Conservation (phyloP, 2,888 invertebrate species). For the Incurvaria masculella region DNA sequence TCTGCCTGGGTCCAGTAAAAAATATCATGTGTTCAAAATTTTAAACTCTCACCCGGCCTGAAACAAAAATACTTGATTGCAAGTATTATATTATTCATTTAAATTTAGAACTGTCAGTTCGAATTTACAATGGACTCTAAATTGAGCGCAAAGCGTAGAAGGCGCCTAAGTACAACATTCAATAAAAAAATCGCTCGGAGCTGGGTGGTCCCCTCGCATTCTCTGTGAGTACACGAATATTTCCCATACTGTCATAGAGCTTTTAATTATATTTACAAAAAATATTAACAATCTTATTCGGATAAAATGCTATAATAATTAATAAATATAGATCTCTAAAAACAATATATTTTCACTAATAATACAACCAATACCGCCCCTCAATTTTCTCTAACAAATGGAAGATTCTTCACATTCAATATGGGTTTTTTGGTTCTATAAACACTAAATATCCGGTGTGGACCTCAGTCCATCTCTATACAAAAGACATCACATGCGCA, state of each 20-base stretch:
- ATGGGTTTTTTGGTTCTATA: not conserved
- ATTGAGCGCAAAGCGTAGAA: no score
- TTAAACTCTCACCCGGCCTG: no score
- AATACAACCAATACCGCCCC: not conserved
- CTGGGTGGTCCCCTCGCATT: not conserved
- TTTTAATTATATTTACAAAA: not conserved
- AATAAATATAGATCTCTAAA: not conserved
- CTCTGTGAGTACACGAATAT: not conserved
- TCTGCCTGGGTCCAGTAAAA: no score
- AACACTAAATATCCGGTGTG: no score
- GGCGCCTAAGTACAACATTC: not conserved
- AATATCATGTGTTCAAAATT: no score
- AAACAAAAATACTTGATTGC: no score
- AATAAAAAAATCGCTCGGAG: not conserved
- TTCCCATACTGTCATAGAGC: not conserved
- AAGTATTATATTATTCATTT: no score
- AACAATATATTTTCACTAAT: not conserved
- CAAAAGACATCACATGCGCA: no score
- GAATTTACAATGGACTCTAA: no score
- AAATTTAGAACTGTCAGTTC: no score
- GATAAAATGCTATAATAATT: not conserved
- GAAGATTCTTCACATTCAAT: not conserved
- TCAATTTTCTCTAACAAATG: not conserved
- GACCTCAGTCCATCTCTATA: no score
- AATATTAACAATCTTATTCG: not conserved